Evolutionary conservation across 2,113 vertebrate species (phyloP).

Genomic region (Vulpes vulpes): DNA sequence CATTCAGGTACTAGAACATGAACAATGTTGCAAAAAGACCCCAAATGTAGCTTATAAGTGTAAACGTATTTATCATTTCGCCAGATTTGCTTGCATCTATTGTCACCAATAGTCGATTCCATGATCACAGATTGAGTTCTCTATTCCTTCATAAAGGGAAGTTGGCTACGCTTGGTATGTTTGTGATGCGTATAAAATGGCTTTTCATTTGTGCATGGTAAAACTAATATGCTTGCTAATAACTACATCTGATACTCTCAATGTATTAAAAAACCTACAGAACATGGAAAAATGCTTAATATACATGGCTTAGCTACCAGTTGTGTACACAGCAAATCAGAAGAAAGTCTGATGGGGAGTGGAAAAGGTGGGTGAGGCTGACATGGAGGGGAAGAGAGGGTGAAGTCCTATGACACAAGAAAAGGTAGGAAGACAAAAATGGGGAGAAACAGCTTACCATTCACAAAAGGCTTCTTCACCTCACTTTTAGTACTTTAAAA

Average conservation of each 20-base stretch:
- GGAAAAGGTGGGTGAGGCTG: neutral
- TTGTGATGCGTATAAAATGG: slow-evolving; percentile 1
- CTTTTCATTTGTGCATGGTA: slow-evolving; percentile 12
- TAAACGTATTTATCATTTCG: neutral
- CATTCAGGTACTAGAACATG: neutral
- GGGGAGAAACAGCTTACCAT: neutral
- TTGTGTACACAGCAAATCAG: neutral
- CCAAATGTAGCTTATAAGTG: neutral
- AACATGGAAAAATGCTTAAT: slow-evolving; percentile 31
- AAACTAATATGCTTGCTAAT: slow-evolving; percentile 30
- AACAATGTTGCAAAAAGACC: neutral
- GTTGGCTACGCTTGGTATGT: neutral
- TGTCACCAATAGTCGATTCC: neutral
- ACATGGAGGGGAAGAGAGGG: too few relatives aligned
- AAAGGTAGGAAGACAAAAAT: neutral
- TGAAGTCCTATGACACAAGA: neutral
- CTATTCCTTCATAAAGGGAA: slow-evolving; percentile 4
- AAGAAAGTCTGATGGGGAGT: neutral
- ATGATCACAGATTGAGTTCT: neutral
- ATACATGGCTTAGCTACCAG: neutral
- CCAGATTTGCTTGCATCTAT: neutral
- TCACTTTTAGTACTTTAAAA: neutral
- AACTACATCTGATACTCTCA: slow-evolving; percentile 18
- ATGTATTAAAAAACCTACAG: slow-evolving; percentile 57
- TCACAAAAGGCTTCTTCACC: neutral